phyloP scores from a whole-genome alignment of 2,113 vertebrate genomes.

The Collichthys lucidus region DNA sequence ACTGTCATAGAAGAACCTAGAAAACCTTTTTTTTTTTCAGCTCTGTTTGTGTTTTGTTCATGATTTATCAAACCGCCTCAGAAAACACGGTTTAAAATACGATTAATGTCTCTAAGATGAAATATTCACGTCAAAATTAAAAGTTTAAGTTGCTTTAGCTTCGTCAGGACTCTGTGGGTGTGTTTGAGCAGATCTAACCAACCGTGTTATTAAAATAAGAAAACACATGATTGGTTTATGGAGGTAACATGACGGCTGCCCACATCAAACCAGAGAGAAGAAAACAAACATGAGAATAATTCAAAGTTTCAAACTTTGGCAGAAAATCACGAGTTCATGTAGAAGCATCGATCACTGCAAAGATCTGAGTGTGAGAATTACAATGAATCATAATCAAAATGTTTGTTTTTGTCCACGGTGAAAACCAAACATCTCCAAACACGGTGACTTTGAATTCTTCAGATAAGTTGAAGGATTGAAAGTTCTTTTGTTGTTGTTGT shows the following conservation, averaged over 20 bases:
- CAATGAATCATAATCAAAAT: not conserved
- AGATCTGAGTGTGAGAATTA: not conserved
- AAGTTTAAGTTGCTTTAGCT: not conserved
- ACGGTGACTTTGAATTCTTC: not conserved
- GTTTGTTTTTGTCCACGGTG: not conserved
- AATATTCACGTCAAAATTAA: not conserved
- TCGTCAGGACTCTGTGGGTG: not conserved
- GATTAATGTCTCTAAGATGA: not conserved
- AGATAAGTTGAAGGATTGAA: not conserved
- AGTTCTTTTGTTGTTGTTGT: not conserved
- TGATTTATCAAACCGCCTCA: not conserved
- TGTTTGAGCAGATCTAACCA: not conserved
- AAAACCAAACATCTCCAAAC: not conserved
- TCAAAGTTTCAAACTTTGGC: not conserved
- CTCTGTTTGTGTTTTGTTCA: no score
- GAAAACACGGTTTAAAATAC: not conserved
- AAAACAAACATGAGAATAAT: not conserved
- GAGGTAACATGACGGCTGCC: not conserved
- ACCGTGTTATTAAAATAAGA: not conserved
- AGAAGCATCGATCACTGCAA: no score
- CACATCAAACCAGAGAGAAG: no score
- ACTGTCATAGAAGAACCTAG: not conserved
- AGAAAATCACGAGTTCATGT: not conserved
- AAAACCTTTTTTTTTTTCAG: no score
- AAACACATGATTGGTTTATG: not conserved